Percentiles rank a stretch among this genome's conserved stretches.
Conservation (phyloP, 2,113 vertebrate genomes). For the Mus pahari region DNA sequence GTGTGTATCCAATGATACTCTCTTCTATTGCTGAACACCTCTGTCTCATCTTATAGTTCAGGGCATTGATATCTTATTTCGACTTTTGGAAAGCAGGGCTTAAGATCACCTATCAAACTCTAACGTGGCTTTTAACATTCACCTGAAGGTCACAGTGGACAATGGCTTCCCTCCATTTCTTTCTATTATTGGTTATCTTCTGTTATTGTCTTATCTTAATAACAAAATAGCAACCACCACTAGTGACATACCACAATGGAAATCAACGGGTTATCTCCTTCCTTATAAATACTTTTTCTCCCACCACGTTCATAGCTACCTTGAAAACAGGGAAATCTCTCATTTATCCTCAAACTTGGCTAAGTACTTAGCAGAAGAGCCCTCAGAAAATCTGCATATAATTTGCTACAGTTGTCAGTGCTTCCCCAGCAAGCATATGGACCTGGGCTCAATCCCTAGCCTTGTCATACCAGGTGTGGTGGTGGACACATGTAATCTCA, state of each 20-base stretch:
- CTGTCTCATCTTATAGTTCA: not conserved
- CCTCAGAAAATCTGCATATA: not conserved
- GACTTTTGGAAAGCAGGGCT: slow-evolving; percentile 2
- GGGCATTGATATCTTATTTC: not conserved
- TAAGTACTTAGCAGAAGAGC: not conserved
- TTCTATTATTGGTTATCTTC: not conserved
- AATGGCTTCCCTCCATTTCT: not conserved
- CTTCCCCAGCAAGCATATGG: too few species aligned
- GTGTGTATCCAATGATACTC: not conserved
- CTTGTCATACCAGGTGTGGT: too few species aligned
- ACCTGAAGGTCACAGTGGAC: not conserved
- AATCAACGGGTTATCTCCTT: not conserved
- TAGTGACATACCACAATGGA: not conserved
- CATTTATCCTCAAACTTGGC: not conserved
- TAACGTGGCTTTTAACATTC: not conserved
- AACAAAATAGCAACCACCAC: not conserved
- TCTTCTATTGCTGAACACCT: not conserved
- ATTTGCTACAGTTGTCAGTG: not conserved
- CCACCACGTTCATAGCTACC: not conserved
- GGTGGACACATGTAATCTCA: not conserved
- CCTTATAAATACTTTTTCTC: not conserved
- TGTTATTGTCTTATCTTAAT: not conserved
- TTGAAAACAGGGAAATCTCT: slow-evolving; percentile 50
- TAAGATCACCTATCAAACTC: not conserved
- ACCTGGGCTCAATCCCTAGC: not conserved